Evolutionary conservation across 2,113 vertebrate genomes (phyloP).

Genomic region (Paradoxurus hermaphroditus): DNA sequence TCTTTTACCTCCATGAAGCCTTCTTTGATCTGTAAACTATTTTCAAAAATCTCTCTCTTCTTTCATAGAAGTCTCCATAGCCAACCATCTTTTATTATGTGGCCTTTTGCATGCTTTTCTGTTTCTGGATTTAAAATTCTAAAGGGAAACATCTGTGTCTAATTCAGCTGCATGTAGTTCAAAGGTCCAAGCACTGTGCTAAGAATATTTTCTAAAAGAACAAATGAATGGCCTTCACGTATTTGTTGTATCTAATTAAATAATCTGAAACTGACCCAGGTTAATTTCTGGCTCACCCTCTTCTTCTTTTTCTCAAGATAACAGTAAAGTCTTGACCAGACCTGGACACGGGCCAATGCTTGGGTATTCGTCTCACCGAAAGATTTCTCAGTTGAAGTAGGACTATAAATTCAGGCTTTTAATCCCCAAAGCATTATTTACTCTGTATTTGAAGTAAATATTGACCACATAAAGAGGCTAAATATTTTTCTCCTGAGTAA

Average conservation of each 20-base stretch:
- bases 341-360: neutral
- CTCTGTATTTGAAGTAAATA: conserved; percentile 38
- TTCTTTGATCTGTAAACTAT: neutral
- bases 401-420: conserved; percentile 28
- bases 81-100: neutral
- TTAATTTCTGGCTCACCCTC: neutral
- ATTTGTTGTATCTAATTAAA: neutral
- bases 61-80: neutral
- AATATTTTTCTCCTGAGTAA: conserved; percentile 48
- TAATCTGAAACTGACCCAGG: neutral
- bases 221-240: neutral
- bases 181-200: neutral
- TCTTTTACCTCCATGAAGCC: neutral
- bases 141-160: neutral
- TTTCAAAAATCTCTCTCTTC: neutral
- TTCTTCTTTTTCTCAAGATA: neutral
- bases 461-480: conserved; percentile 35
- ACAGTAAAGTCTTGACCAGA: neutral
- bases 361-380: neutral
- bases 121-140: neutral
- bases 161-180: neutral
- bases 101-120: neutral
- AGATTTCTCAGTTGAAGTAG: neutral
- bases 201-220: neutral
- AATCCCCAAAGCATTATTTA: conserved; percentile 57